These are phyloP conservation scores for Cosmopolites sordidus DNA, from an alignment of 2,888 invertebrate genomes.

Conservation along the genomic window DNA sequence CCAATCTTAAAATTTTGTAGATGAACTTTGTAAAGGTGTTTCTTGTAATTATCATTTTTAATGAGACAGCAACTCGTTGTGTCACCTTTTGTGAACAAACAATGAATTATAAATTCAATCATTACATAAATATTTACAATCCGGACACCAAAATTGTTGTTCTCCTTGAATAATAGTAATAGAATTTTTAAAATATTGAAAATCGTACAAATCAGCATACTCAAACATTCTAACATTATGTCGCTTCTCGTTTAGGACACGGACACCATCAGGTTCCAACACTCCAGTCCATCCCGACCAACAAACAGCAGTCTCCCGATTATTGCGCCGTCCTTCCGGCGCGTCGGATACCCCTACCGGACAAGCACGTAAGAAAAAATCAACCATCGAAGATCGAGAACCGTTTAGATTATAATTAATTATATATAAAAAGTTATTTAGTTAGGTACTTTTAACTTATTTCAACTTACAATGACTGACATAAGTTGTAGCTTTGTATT, in stretches of 20 bases:
- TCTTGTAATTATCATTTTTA: too few species aligned
- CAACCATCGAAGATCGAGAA: conserved; percentile 53
- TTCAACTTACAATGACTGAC: conserved; percentile 45
- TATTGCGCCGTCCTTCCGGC: conserved; percentile 64
- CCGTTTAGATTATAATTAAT: conserved; percentile 66
- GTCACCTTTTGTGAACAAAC: too few species aligned
- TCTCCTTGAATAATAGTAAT: too few species aligned
- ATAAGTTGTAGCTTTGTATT: conserved; percentile 38
- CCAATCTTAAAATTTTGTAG: too few species aligned
- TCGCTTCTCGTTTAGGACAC: conserved; percentile 55
- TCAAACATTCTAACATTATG: too few species aligned
- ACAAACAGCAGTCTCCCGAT: conserved; percentile 59
- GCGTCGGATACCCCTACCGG: conserved; percentile 63
- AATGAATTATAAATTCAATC: too few species aligned
- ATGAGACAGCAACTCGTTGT: too few species aligned
- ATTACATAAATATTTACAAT: too few species aligned
- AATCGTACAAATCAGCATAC: too few species aligned
- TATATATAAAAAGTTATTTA: conserved; percentile 23
- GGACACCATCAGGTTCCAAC: conserved; percentile 73
- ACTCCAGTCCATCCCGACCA: conserved; percentile 65
- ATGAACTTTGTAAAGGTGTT: too few species aligned
- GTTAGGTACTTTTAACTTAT: conserved; percentile 36
- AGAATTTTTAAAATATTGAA: too few species aligned
- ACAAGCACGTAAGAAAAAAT: conserved; percentile 35
- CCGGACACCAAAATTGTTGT: too few species aligned